Evolutionary conservation across 30 jellyfish, hydroid and myxozoan species (phyloP).

Genomic region (Aurelia aurita): DNA sequence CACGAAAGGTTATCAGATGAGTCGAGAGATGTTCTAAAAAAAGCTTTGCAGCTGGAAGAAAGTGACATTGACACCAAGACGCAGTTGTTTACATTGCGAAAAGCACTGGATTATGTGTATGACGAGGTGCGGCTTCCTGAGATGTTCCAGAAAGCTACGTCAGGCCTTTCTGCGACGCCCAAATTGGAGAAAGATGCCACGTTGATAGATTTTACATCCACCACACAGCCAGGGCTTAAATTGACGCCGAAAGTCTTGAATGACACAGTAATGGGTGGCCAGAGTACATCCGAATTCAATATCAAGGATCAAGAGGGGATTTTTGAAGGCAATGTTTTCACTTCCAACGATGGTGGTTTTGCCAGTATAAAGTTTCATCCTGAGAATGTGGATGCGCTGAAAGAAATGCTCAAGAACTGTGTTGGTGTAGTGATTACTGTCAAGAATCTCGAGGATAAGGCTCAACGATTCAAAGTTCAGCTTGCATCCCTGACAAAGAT

Average conservation of each 20-base stretch:
- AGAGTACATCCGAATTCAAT: constrained; percentile 48
- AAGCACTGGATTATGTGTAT: constrained; percentile 66
- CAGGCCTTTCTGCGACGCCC: neutral
- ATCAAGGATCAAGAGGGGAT: constrained; percentile 25
- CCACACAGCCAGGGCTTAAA: neutral
- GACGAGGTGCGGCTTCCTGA: constrained; percentile 85
- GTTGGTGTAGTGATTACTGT: constrained; percentile 65
- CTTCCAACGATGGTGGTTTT: constrained; percentile 87
- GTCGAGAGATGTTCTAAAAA: constrained; percentile 12
- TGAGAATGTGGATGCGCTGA: constrained; percentile 50
- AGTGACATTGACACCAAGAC: constrained; percentile 9
- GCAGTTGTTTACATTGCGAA: constrained; percentile 24
- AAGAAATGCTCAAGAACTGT: constrained; percentile 51
- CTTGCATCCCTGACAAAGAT: constrained; percentile 81
- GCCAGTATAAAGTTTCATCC: constrained; percentile 91
- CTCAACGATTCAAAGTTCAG: constrained; percentile 76
- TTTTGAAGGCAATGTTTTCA: constrained; percentile 72
- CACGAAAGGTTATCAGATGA: constrained; percentile 27
- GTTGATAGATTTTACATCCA: constrained; percentile 62
- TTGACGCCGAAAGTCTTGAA: constrained; percentile 45
- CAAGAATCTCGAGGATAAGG: constrained; percentile 49
- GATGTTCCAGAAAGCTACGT: constrained; percentile 21
- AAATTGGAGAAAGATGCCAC: constrained; percentile 4
- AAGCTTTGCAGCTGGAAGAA: constrained; percentile 34
- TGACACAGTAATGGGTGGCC: constrained; percentile 85